A percentile compares a stretch with the other conserved stretches of the same genome.
phyloP scores from a whole-genome alignment of 2,113 vertebrate genomes.

The Peromyscus californicus region DNA sequence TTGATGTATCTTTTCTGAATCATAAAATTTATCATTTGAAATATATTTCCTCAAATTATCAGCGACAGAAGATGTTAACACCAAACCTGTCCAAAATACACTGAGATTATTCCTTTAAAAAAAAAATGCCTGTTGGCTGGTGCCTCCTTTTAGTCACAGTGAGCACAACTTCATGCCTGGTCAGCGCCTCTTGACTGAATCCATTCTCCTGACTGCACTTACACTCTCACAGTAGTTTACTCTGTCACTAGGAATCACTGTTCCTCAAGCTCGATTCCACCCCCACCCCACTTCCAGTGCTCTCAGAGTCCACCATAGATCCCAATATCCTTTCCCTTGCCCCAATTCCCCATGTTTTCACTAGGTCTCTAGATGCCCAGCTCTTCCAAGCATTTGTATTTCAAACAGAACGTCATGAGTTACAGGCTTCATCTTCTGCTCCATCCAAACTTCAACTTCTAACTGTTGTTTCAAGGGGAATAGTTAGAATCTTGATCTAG shows the following conservation, averaged over 20 bases:
- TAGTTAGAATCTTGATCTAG: background rate
- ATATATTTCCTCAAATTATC: background rate
- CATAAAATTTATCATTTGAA: background rate
- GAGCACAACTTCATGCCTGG: background rate
- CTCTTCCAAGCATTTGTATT: conserved; percentile 1
- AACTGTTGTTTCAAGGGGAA: conserved; percentile 1
- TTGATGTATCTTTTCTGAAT: background rate
- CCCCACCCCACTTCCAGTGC: background rate
- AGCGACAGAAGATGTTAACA: background rate
- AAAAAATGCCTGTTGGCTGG: background rate
- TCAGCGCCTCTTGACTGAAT: background rate
- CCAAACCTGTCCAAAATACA: background rate
- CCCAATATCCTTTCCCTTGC: background rate
- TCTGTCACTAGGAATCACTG: background rate
- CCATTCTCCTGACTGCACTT: background rate
- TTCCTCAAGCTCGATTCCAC: background rate
- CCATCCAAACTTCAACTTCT: background rate
- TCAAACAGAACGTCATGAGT: background rate
- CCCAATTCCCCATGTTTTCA: background rate
- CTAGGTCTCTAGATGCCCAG: background rate
- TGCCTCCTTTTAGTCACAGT: background rate
- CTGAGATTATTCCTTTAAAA: background rate
- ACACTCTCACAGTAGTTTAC: background rate
- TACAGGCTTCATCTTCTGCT: background rate
- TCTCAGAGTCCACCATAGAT: background rate